phyloP scores from a whole-genome alignment of 2,888 invertebrate species.

The Steinernema scapterisci region DNA sequence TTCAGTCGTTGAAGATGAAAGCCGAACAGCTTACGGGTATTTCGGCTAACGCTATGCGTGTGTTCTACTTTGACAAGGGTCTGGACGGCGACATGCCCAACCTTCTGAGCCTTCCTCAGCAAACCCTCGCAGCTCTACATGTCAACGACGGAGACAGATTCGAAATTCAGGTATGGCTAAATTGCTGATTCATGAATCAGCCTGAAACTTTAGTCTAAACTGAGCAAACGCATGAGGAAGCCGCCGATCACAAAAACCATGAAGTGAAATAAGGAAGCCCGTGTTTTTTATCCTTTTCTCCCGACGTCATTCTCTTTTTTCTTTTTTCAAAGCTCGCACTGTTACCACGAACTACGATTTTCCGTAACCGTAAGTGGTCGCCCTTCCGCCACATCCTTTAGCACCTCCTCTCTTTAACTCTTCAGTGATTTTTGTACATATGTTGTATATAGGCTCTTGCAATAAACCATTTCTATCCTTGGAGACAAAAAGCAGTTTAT shows the following conservation, averaged over 20 bases:
- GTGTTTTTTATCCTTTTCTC: background rate
- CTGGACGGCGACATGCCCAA: conserved; percentile 41
- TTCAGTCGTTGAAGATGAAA: conserved; percentile 68
- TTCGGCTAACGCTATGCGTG: conserved; percentile 47
- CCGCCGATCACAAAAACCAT: background rate
- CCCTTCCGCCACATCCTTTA: background rate
- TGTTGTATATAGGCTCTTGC: conserved; percentile 5
- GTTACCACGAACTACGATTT: background rate
- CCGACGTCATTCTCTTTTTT: background rate
- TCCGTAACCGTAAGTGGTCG: background rate
- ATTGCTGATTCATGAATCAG: background rate
- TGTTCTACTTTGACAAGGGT: conserved; percentile 42
- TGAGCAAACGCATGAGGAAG: background rate
- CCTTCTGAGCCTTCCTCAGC: conserved; percentile 53
- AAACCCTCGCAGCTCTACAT: conserved; percentile 60
- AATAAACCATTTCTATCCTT: background rate
- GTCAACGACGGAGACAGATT: conserved; percentile 67
- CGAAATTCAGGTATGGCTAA: conserved; percentile 48
- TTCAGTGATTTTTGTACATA: background rate
- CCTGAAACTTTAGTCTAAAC: background rate
- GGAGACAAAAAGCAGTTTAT: background rate
- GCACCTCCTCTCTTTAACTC: background rate
- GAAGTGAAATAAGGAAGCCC: background rate
- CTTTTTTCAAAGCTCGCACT: background rate
- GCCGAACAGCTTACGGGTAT: conserved; percentile 58